These are phyloP conservation scores for Contarinia nasturtii DNA, from an alignment of 1,140 invertebrate species.

Conservation along the genomic window DNA sequence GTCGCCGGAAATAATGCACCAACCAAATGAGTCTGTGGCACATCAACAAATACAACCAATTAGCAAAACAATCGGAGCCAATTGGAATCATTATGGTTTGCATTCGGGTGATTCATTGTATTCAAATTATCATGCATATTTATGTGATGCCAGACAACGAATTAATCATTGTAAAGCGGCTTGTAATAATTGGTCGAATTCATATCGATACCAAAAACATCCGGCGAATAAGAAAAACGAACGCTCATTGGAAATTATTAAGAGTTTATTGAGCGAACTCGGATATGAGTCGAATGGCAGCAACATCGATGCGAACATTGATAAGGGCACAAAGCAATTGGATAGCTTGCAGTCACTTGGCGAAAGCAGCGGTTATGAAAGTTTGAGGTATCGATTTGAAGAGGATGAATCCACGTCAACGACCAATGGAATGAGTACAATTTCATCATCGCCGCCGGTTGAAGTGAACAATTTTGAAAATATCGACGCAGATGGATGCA, in stretches of 20 bases:
- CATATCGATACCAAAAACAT: slow-evolving; percentile 21
- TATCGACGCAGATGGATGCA: slow-evolving; percentile 8
- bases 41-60: slow-evolving; percentile 13
- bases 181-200: slow-evolving; percentile 48
- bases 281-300: not conserved
- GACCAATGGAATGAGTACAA: slow-evolving; percentile 6
- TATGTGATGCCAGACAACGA: slow-evolving; percentile 60
- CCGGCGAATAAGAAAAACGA: slow-evolving; percentile 16
- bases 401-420: slow-evolving; percentile 22
- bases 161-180: slow-evolving; percentile 51
- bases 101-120: slow-evolving; percentile 37
- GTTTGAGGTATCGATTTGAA: slow-evolving; percentile 46
- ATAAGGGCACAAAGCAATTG: slow-evolving; percentile 21
- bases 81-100: slow-evolving; percentile 30
- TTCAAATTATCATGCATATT: slow-evolving; percentile 62
- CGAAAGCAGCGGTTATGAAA: slow-evolving; percentile 70
- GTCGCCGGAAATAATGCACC: slow-evolving; percentile 37
- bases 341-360: slow-evolving; percentile 51
- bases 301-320: slow-evolving; percentile 4
- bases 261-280: slow-evolving; percentile 20
- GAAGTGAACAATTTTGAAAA: not conserved
- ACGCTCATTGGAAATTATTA: slow-evolving; percentile 10
- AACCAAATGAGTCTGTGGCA: slow-evolving; percentile 13
- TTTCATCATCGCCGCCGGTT: slow-evolving; percentile 9
- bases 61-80: slow-evolving; percentile 22